phyloP scores from a whole-genome alignment of 1,140 invertebrate species.

The Melanaphis sacchari region DNA sequence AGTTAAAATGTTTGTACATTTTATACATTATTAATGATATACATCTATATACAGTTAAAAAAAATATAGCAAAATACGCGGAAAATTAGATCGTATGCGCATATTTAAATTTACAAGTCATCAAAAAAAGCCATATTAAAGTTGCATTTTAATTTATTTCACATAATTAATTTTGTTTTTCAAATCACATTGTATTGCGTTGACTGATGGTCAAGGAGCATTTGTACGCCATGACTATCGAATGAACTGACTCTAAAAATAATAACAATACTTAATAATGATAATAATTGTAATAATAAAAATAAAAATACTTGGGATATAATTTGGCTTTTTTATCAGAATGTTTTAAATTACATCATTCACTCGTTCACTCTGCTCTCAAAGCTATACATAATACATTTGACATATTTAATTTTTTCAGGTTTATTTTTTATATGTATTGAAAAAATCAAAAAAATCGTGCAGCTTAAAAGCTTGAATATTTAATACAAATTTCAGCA shows the following conservation, averaged over 20 bases:
- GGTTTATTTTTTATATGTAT: too few species aligned
- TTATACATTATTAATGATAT: not conserved
- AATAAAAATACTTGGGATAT: not conserved
- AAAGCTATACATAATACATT: too few species aligned
- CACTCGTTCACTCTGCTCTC: too few species aligned
- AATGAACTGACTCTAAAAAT: not conserved
- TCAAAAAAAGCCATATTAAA: not conserved
- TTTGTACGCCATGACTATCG: not conserved
- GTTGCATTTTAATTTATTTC: not conserved
- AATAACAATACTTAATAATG: not conserved
- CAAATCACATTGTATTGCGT: not conserved
- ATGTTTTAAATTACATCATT: too few species aligned
- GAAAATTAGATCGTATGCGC: not conserved
- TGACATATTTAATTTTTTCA: too few species aligned
- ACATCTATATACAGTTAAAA: not conserved
- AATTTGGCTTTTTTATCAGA: not conserved
- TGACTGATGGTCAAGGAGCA: not conserved
- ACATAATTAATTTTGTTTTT: not conserved
- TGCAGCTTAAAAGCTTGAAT: too few species aligned
- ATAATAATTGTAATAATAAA: not conserved
- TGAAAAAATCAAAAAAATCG: too few species aligned
- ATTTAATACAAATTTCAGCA: too few species aligned
- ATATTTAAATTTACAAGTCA: not conserved
- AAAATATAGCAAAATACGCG: not conserved
- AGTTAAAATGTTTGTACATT: too few species aligned